Evolutionary conservation across 2,888 invertebrate genomes (phyloP).

Genomic region (Andrena bicolor): DNA sequence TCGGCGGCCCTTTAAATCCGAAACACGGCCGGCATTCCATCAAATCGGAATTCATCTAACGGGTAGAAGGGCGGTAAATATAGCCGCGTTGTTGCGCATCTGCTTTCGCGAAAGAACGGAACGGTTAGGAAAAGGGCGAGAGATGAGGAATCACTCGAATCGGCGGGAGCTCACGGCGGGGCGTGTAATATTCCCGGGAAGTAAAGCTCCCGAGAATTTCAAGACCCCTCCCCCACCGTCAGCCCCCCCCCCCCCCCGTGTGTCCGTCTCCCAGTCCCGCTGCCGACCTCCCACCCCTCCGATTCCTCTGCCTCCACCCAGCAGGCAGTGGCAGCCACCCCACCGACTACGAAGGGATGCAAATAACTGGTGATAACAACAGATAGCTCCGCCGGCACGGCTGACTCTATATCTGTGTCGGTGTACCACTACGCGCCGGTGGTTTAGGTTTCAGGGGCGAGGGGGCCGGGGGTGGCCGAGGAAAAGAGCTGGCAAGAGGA

Average conservation of each 20-base stretch:
- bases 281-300: background rate
- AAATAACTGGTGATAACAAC: constrained; percentile 84
- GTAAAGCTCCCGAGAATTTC: constrained; percentile 80
- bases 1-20: constrained; percentile 44
- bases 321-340: constrained; percentile 65
- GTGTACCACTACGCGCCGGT: constrained; percentile 66
- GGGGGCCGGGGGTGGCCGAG: constrained; percentile 45
- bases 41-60: constrained; percentile 70
- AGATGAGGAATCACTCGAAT: constrained; percentile 74
- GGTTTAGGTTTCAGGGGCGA: constrained; percentile 65
- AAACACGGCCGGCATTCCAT: constrained; percentile 52
- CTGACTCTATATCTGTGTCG: constrained; percentile 65
- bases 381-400: constrained; percentile 80
- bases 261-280: constrained; percentile 16
- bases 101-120: constrained; percentile 64
- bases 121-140: constrained; percentile 69
- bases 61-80: constrained; percentile 50
- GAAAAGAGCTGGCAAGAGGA: constrained; percentile 39
- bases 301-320: constrained; percentile 44
- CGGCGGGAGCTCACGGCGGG: constrained; percentile 72
- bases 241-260: constrained; percentile 50
- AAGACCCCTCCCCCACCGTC: constrained; percentile 60
- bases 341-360: constrained; percentile 81
- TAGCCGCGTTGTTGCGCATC: constrained; percentile 70
- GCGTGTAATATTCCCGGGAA: constrained; percentile 81